Conservation (phyloP, 2,797 vertebrate species). For the Cyprinella venusta region DNA sequence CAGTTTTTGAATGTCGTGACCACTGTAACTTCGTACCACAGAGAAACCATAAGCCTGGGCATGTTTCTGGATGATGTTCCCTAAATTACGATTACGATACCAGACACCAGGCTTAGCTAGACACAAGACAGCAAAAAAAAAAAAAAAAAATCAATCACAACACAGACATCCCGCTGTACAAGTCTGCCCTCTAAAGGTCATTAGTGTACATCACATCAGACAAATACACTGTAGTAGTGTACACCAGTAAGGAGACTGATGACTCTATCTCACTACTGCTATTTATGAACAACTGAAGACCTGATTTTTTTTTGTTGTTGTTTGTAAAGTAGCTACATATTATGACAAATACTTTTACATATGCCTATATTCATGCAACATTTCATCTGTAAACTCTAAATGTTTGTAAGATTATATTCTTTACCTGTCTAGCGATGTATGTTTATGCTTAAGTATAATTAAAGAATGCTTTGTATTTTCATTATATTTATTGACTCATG, state of each 20-base stretch:
- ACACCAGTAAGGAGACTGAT: not conserved
- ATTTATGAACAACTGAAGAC: no score
- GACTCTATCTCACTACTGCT: no score
- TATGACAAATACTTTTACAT: no score
- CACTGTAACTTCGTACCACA: conserved; percentile 95
- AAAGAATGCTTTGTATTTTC: no score
- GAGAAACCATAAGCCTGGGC: conserved; percentile 95
- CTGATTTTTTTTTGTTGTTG: no score
- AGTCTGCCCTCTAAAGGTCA: conserved; percentile 52
- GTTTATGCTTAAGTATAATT: no score
- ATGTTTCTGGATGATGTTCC: conserved; percentile 98
- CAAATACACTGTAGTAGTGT: not conserved
- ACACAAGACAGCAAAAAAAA: not conserved
- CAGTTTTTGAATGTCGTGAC: conserved; percentile 94
- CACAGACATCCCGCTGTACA: conserved; percentile 4
- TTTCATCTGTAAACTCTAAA: no score
- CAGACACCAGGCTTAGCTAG: conserved; percentile 93
- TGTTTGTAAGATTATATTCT: no score
- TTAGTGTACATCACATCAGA: not conserved
- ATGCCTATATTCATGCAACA: no score
- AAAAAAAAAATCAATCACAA: not conserved
- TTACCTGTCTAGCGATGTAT: no score
- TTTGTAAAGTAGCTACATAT: no score
- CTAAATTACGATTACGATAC: conserved; percentile 85
- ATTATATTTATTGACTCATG: no score